Evolutionary conservation across 2,113 vertebrate genomes (phyloP), one percentile per base, ranked within the genome.

Genomic region (Misgurnus anguillicaudatus): DNA sequence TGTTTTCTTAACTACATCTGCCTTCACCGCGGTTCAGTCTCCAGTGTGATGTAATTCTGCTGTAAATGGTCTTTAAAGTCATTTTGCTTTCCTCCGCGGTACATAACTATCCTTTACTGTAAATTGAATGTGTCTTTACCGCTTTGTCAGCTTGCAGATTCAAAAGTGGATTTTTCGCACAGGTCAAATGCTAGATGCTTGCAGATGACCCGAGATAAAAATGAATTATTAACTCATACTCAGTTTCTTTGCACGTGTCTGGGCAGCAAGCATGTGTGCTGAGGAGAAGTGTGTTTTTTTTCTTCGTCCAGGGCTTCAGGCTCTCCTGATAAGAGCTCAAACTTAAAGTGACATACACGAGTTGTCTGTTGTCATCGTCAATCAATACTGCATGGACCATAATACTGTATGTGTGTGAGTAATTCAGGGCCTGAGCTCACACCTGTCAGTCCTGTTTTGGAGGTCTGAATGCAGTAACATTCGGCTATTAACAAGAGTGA

Each of bases 321-420:
- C 1, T 31, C 24, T 31, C 24, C 24, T 31, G n/a, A 51, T 14
- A 75, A 78, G 67, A 84, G 80, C 69, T 72, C 58, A 72, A 64
- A 58, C 75, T 78, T 76, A 86, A 83, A 80, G 75, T 78, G 51
- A 86, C 82, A 84, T 81, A 73, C 82, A 65, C 39, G 48, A 82
- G 84, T 82, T 71, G 74, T 85, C 66, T 73, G n/a, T 31, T 31
- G 24, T 31, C 24, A 31, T 31, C 24, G 24, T 31, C 24, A 69
- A 89, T 90, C 87, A 84, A 8, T 79, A 70, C 38, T 60, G 45
- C 42, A 19, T 19, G n/a, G 10, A n/a, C 55, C 24, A 31, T 24
- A 19, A 41, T 55, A 78, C 17, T 9, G 9, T 8, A 16, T 38
- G 16, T 21, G 41, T 42, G 48, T 2, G 55, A 31, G 24, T 58